Percentiles rank a stretch among this genome's conserved stretches.
Conservation (phyloP, 2,888 invertebrate genomes). For the Lobophora halterata region DNA sequence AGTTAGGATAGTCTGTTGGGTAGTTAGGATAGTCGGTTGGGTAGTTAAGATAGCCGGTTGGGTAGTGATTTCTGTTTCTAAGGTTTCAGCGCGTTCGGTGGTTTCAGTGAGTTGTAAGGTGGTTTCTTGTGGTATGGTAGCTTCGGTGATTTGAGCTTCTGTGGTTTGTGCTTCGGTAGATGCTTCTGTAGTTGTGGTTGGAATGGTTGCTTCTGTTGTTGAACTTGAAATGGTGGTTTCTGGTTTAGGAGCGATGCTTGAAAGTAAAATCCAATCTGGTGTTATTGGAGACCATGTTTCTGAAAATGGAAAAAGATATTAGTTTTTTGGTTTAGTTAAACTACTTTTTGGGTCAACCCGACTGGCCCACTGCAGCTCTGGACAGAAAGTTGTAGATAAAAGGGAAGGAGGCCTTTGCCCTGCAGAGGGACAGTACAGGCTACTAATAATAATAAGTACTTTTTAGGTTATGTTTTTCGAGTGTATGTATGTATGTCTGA, state of each 20-base stretch:
- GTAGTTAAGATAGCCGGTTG: too few species aligned
- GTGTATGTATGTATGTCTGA: too few species aligned
- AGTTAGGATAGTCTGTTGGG: too few species aligned
- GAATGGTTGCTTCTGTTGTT: constrained; percentile 32
- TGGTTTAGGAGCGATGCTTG: constrained; percentile 59
- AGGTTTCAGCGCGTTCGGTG: constrained; percentile 23
- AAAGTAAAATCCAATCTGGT: constrained; percentile 83
- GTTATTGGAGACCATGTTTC: constrained; percentile 84
- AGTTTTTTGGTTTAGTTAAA: not conserved
- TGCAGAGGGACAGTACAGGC: too few species aligned
- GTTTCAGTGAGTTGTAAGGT: constrained; percentile 37
- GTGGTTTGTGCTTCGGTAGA: constrained; percentile 26
- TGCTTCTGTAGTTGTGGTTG: constrained; percentile 34
- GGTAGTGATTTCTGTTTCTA: constrained; percentile 48
- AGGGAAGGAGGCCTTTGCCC: too few species aligned
- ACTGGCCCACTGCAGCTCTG: too few species aligned
- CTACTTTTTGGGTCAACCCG: too few species aligned
- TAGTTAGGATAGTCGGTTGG: too few species aligned
- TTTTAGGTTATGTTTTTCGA: too few species aligned
- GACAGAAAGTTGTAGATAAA: too few species aligned
- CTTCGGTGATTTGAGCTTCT: constrained; percentile 21
- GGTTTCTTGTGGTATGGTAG: constrained; percentile 31
- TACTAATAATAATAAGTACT: too few species aligned
- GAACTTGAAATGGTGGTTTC: constrained; percentile 45
- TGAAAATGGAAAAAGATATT: constrained; percentile 41